Evolutionary conservation across 2,888 invertebrate species (phyloP), one percentile per base, ranked within the genome.

Genomic region (Encarsia formosa): DNA sequence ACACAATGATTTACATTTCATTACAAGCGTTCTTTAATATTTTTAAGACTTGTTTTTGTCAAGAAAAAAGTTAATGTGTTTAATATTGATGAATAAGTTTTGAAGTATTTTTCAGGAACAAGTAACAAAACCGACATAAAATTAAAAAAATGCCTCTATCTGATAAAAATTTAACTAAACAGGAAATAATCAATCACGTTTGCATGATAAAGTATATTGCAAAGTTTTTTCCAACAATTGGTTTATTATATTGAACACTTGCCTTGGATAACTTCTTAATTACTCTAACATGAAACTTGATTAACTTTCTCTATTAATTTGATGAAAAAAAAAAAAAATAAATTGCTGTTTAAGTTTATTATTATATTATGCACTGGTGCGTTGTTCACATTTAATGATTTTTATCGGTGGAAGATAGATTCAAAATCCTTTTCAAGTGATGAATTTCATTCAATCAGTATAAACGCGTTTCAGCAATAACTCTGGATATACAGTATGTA

Each of bases 241-340:
- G 46, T 47, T 50, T 49, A 42, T 50, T 50, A n/a, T n/a, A 24
- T 54, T 54, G 46, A 49, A 53, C 42, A 46, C 42, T 46, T 15
- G 34, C 8, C 49, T 24, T 16, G 15, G 29, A 47, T 35, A 40
- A n/a, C 47, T 46, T n/a, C 31, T 20, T 46, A 15, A 37, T 46
- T 34, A 26, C 26, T 26, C 40, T 15, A 48, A 35, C 44, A 45
- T 22, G 35, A 44, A 8, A 49, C 35, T 49, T 32, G 42, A 3
- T 22, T 23, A 43, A 16, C 15, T 45, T 43, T 50, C 42, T 37
- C 37, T 41, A 50, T 43, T 54, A 34, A 47, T 24, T 49, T 45
- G 37, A n/a, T 42, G 32, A 38, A 48, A 19, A 24, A 23, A n/a
- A 35, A 52, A 38, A n/a, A n/a, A n/a, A n/a, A n/a, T n/a, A n/a